Evolutionary conservation across 2,113 vertebrate genomes (phyloP), one percentile per base, ranked within the genome.

Genomic region (Morone saxatilis): DNA sequence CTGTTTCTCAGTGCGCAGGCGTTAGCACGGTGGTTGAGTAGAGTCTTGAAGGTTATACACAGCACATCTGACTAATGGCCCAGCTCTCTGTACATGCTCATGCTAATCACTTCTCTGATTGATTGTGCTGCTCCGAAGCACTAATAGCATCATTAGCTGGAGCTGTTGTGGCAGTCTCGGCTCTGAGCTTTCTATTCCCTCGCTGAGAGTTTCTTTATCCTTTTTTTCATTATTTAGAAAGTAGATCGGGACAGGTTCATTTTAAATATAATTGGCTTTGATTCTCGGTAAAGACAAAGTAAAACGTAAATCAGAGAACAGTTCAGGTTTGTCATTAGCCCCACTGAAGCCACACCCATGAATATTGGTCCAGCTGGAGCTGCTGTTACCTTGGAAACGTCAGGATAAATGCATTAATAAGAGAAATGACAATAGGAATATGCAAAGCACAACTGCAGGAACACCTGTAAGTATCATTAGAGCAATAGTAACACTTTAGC

Each of bases 51-150:
- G 93, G 91, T 91, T 91, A 88, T 25, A 81, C 85, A 80, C 85
- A 73, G 82, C 85, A 69, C 84, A 80, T 83, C 90, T 89, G 84
- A 93, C 90, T 92, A 93, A 95, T 93, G 91, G 79, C 79, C 89
- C 71, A 11, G 62, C 87, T 80, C 89, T 88, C 80, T 80, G 81
- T 89, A 90, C 90, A 88, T 86, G 88, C 88, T 90, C 87, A 90
- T 88, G 85, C 86, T 93, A 93, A 94, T 95, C 91, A 94, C 91
- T 91, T 85, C 76, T 82, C 76, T 91, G 93, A 94, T 94, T 93
- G 89, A 95, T 92, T 84, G 77, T 77, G 81, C 83, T 78, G 86
- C 91, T 80, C 60, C 47, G 70, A 81, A 87, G 76, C 82, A 87
- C 92, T 94, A 94, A 93, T 93, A 91, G 92, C 76, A 86, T 95